phyloP scores from a whole-genome alignment of 2,888 invertebrate species.

The Ditylenchus weischeri region DNA sequence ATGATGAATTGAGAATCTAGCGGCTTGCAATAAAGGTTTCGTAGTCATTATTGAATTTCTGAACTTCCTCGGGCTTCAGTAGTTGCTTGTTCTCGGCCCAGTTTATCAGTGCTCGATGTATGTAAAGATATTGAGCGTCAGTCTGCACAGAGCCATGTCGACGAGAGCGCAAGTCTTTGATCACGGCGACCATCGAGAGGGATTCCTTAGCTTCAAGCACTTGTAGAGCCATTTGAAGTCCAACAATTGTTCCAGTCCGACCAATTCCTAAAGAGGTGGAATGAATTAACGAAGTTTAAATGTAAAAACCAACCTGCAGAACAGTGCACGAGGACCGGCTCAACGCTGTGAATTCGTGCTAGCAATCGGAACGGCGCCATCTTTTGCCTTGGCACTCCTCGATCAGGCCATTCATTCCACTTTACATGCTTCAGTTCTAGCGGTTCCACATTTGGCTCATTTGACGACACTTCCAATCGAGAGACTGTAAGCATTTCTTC shows the following conservation, averaged over 20 bases:
- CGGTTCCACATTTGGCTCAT: not conserved
- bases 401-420: constrained; percentile 29
- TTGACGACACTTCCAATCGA: not conserved
- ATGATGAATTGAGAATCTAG: too few species aligned
- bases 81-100: constrained; percentile 40
- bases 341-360: not conserved
- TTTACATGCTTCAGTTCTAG: constrained; percentile 13
- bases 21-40: too few species aligned
- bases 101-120: constrained; percentile 42
- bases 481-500: not conserved
- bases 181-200: constrained; percentile 30
- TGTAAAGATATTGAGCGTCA: constrained; percentile 42
- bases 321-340: constrained; percentile 20
- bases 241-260: constrained; percentile 48
- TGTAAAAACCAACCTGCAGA: not conserved
- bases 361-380: constrained; percentile 22
- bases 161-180: constrained; percentile 23
- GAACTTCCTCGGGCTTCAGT: too few species aligned
- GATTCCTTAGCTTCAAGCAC: constrained; percentile 37
- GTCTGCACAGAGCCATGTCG: constrained; percentile 26
- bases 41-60: too few species aligned
- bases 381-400: constrained; percentile 24
- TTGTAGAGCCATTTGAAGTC: constrained; percentile 40
- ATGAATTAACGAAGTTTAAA: too few species aligned
- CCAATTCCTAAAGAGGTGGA: constrained; percentile 25